A percentile compares a stretch with the other conserved stretches of the same genome.
These are phyloP conservation scores for Caenorhabditis angaria DNA, from an alignment of 2,888 invertebrate genomes.

Conservation along the genomic window DNA sequence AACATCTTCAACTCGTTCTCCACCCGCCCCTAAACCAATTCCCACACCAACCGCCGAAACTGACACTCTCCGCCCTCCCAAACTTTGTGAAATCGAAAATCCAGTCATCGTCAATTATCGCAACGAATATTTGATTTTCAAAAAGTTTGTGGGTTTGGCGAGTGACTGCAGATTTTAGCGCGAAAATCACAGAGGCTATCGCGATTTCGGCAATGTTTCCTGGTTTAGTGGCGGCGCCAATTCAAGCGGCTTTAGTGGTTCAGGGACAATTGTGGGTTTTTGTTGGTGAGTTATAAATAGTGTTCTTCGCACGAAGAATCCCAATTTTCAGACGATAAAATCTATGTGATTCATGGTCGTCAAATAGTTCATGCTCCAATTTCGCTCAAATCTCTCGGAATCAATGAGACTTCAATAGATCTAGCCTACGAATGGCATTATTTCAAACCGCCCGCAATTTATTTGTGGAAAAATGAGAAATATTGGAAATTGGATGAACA, in stretches of 20 bases:
- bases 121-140: conserved; percentile 38
- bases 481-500: conserved; percentile 42
- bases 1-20: neutral
- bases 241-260: conserved; percentile 38
- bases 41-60: conserved; percentile 7
- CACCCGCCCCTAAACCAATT: neutral
- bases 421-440: conserved; percentile 46
- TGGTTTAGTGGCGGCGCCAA: conserved; percentile 28
- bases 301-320: neutral
- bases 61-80: conserved; percentile 24
- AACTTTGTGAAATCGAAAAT: conserved; percentile 31
- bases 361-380: conserved; percentile 33
- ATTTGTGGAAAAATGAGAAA: conserved; percentile 30
- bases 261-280: conserved; percentile 36
- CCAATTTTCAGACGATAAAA: conserved; percentile 8
- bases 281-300: conserved; percentile 15
- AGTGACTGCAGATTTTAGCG: conserved; percentile 23
- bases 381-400: conserved; percentile 17
- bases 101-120: conserved; percentile 37
- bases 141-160: conserved; percentile 43
- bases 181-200: conserved; percentile 18
- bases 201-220: conserved; percentile 24
- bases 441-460: conserved; percentile 41
- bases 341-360: conserved; percentile 31
- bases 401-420: conserved; percentile 27